phyloP scores from a whole-genome alignment of 1,140 invertebrate genomes.

The Dendrolimus punctatus region DNA sequence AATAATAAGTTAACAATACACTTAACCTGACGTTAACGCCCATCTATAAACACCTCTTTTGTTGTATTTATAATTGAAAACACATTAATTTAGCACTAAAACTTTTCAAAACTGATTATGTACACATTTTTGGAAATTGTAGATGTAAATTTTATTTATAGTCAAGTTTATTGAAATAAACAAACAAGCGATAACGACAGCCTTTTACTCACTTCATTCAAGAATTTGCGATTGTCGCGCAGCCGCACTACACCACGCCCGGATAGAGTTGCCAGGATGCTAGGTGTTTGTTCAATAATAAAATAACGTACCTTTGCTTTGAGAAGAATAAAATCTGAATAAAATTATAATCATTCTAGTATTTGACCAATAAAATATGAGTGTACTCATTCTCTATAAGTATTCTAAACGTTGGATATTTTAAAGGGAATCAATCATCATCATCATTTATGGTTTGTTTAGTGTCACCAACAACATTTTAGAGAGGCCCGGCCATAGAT shows the following conservation, averaged over 20 bases:
- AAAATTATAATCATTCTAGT: no score
- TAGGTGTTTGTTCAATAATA: no score
- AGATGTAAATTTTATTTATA: conserved; percentile 25
- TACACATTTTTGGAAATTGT: conserved; percentile 8
- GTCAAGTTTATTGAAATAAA: conserved; percentile 30
- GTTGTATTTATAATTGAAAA: conserved; percentile 25
- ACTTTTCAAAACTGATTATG: conserved; percentile 12
- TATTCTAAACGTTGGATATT: no score
- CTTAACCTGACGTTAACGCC: conserved; percentile 62
- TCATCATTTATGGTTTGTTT: no score
- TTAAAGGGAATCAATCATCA: no score
- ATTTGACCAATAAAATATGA: no score
- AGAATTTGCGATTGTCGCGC: conserved; percentile 43
- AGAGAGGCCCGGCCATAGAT: no score
- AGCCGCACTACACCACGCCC: conserved; percentile 65
- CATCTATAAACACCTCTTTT: conserved; percentile 45
- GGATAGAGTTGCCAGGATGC: conserved; percentile 24
- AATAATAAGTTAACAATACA: conserved; percentile 50
- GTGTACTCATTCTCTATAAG: no score
- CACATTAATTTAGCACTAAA: conserved; percentile 18
- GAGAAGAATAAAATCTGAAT: no score
- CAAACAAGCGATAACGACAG: conserved; percentile 43
- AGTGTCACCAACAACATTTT: no score
- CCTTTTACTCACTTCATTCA: conserved; percentile 48
- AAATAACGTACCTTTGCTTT: no score